Conservation (phyloP, 2,797 vertebrate genomes). For the Gallinago nigripennis region DNA sequence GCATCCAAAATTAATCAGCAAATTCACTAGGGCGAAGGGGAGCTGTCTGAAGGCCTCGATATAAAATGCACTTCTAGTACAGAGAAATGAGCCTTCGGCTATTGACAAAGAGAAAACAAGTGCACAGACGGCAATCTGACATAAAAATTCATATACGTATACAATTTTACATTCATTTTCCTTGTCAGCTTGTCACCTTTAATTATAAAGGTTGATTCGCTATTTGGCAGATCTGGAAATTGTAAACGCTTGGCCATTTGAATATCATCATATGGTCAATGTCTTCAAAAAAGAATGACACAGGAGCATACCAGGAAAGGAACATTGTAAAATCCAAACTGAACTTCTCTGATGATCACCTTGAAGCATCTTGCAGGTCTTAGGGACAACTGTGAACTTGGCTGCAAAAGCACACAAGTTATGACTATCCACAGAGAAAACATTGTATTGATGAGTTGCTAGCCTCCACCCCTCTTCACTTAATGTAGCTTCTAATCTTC, state of each 20-base stretch:
- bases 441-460: neutral
- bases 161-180: conserved; percentile 98
- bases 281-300: conserved; percentile 79
- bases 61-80: conserved; percentile 85
- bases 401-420: neutral
- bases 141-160: conserved; percentile 98
- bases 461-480: neutral
- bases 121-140: conserved; percentile 93
- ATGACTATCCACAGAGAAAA: neutral
- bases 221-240: conserved; percentile 89
- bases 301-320: conserved; percentile 3
- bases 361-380: conserved; percentile 68
- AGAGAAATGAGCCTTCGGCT: conserved; percentile 93
- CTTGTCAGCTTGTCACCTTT: conserved; percentile 99
- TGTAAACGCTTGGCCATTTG: conserved; percentile 88
- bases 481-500: neutral
- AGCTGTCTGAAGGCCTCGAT: conserved; percentile 95
- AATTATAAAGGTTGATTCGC: conserved; percentile 99
- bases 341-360: conserved; percentile 33
- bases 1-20: conserved; percentile 99
- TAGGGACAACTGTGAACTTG: conserved; percentile 50
- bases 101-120: conserved; percentile 90
- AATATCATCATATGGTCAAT: conserved; percentile 88
- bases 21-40: conserved; percentile 98
- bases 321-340: neutral